A percentile compares a stretch with the other conserved stretches of the same genome.
These are phyloP conservation scores for Agrypnia vestita DNA, from an alignment of 1,140 invertebrate genomes.

Conservation along the genomic window DNA sequence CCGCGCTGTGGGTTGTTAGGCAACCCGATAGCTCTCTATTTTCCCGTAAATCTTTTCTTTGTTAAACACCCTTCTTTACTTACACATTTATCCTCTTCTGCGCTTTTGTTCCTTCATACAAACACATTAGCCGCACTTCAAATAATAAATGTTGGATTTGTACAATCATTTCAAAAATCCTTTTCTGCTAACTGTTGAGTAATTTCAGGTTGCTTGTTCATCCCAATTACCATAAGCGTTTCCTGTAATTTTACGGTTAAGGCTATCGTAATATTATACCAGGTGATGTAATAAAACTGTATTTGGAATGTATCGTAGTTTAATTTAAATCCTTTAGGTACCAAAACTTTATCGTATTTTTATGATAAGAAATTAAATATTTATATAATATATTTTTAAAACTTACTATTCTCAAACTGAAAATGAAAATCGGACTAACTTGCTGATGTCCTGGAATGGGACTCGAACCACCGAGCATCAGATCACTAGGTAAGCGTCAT, in stretches of 20 bases:
- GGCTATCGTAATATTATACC: background rate
- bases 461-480: too few species aligned
- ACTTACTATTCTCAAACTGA: too few species aligned
- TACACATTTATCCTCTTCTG: background rate
- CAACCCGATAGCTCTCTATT: too few species aligned
- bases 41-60: constrained; percentile 13
- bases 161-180: background rate
- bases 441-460: too few species aligned
- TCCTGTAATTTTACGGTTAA: background rate
- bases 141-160: background rate
- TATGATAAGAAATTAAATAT: too few species aligned
- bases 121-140: constrained; percentile 16
- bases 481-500: too few species aligned
- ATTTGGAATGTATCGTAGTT: too few species aligned
- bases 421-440: too few species aligned
- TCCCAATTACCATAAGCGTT: background rate
- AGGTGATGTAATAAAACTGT: background rate
- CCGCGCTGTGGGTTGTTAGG: too few species aligned
- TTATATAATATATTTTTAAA: too few species aligned
- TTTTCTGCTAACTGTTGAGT: background rate
- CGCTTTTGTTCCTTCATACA: constrained; percentile 1
- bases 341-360: too few species aligned
- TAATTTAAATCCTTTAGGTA: too few species aligned
- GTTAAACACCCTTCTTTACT: constrained; percentile 4
- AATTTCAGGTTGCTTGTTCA: constrained; percentile 21